These are phyloP conservation scores for Petrocephalus zakoni DNA, from an alignment of 2,113 vertebrate species.

Conservation along the genomic window DNA sequence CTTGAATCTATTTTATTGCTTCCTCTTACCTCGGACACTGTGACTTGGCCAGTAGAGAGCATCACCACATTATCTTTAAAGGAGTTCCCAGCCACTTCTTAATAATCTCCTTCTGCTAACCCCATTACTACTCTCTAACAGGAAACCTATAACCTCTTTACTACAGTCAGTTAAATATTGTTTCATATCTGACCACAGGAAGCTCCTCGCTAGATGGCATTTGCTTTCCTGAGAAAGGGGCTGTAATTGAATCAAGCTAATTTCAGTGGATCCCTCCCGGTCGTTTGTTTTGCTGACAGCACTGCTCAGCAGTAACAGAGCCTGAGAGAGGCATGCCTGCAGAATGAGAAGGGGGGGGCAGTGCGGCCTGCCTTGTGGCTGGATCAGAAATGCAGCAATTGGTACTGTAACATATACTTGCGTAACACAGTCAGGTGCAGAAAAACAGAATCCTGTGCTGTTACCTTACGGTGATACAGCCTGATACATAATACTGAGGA, in stretches of 20 bases:
- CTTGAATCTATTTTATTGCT: neutral
- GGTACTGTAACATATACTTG: neutral
- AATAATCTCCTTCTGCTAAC: neutral
- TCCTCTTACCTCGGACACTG: neutral
- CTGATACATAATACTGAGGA: neutral
- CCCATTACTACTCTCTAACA: neutral
- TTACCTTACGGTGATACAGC: neutral
- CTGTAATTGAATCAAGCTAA: slow-evolving; percentile 13
- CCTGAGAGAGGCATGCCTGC: neutral
- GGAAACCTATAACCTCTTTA: slow-evolving; percentile 1
- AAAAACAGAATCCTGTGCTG: neutral
- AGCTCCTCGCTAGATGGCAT: neutral
- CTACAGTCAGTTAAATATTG: neutral
- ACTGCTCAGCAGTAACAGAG: neutral
- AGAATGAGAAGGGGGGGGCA: neutral
- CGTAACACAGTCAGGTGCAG: neutral
- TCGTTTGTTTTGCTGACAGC: slow-evolving; percentile 22
- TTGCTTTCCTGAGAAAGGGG: slow-evolving; percentile 3
- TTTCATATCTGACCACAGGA: slow-evolving; percentile 9
- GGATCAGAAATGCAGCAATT: neutral
- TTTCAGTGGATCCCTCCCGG: neutral
- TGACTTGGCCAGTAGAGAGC: neutral
- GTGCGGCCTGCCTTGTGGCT: neutral
- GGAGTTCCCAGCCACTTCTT: neutral
- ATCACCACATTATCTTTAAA: neutral